These are phyloP conservation scores for Drosophila conformis DNA, from an alignment of 2,888 invertebrate genomes.

Conservation along the genomic window DNA sequence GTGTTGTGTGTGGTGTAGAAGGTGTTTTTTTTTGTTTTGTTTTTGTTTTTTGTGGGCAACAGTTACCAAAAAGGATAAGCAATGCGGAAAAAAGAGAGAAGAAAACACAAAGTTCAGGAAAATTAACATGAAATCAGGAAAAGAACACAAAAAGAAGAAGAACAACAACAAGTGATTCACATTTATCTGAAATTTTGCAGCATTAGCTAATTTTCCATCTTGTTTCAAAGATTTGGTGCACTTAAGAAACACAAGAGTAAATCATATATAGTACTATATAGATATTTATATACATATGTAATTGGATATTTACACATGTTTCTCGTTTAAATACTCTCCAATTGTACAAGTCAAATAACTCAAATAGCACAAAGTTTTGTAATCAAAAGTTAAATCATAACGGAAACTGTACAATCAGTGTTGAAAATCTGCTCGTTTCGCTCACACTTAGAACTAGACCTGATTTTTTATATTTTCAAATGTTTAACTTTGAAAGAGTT, in stretches of 20 bases:
- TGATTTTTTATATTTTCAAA: background rate
- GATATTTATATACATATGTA: constrained; percentile 37
- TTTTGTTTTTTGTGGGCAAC: constrained; percentile 53
- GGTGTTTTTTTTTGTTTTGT: constrained; percentile 5
- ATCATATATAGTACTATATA: constrained; percentile 29
- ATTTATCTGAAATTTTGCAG: constrained; percentile 35
- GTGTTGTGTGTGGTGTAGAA: constrained; percentile 25
- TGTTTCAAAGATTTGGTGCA: constrained; percentile 41
- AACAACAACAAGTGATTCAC: constrained; percentile 35
- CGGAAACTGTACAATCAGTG: constrained; percentile 47
- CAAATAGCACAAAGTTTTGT: constrained; percentile 25
- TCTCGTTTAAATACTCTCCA: constrained; percentile 20
- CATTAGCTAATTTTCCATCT: constrained; percentile 9
- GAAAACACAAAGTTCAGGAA: constrained; percentile 65
- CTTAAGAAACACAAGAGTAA: constrained; percentile 43
- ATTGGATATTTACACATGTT: constrained; percentile 35
- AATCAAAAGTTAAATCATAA: constrained; percentile 29
- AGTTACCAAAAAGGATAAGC: constrained; percentile 70
- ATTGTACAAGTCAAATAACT: constrained; percentile 33
- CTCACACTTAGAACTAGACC: background rate
- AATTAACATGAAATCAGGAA: constrained; percentile 59
- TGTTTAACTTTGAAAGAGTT: background rate
- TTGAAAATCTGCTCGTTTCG: constrained; percentile 25
- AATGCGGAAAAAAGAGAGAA: constrained; percentile 75
- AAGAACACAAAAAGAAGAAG: constrained; percentile 36